Evolutionary conservation across 2,888 invertebrate genomes (phyloP).

Genomic region (Melinopterus prodromus): DNA sequence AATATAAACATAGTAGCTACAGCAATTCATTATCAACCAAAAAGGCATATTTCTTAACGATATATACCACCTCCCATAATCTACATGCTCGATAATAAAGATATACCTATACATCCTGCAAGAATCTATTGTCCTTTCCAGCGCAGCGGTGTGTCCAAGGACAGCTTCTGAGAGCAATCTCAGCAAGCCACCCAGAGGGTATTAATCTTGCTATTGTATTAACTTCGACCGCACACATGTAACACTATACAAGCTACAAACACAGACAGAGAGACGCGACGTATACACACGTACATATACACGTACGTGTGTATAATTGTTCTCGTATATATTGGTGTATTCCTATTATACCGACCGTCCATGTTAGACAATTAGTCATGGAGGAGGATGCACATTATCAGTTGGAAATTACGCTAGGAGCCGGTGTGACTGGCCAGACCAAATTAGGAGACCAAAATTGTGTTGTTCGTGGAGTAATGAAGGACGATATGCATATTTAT

Average conservation of each 20-base stretch:
- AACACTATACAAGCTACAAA: not conserved
- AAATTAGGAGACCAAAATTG: not conserved
- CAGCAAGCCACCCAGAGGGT: slow-evolving; percentile 35
- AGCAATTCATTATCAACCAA: not conserved
- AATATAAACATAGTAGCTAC: not conserved
- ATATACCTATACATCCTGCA: not conserved
- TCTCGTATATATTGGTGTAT: not conserved
- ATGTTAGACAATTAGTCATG: not conserved
- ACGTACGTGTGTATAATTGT: not conserved
- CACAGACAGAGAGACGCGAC: not conserved
- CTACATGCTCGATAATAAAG: not conserved
- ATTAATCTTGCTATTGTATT: slow-evolving; percentile 42
- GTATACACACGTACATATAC: not conserved
- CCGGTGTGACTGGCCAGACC: not conserved
- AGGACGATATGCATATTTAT: slow-evolving; percentile 4
- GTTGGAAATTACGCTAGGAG: not conserved
- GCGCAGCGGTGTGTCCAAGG: slow-evolving; percentile 34
- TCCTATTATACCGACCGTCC: not conserved
- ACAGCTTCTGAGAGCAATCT: slow-evolving; percentile 40
- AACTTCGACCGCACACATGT: slow-evolving; percentile 29
- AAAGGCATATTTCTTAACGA: not conserved
- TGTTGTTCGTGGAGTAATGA: not conserved
- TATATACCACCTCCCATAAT: not conserved
- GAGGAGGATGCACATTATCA: not conserved
- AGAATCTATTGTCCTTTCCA: slow-evolving; percentile 33